Evolutionary conservation across 1,140 invertebrate species (phyloP).

Genomic region (Drosophila saltans): DNA sequence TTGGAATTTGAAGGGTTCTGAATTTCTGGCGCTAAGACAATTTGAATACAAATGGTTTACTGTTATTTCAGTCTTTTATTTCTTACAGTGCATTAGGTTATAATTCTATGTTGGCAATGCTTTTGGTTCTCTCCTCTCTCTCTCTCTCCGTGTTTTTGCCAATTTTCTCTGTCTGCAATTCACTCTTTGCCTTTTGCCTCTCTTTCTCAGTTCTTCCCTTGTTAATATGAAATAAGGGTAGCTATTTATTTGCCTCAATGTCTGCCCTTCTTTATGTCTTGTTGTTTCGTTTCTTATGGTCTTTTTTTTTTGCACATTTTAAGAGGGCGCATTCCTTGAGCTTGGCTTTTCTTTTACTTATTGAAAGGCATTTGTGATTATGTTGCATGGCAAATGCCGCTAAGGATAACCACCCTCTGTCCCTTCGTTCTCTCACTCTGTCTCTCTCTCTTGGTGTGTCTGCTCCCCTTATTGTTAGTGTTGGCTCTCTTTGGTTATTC

Average conservation of each 20-base stretch:
- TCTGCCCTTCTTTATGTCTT: neutral
- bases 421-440: conserved; percentile 16
- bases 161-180: neutral
- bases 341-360: conserved; percentile 13
- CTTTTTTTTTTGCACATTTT: conserved; percentile 3
- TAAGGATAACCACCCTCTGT: conserved; percentile 42
- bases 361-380: conserved; percentile 9
- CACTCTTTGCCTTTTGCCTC: neutral
- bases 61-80: neutral
- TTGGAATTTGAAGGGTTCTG: too few relatives aligned
- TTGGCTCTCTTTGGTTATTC: neutral
- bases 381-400: conserved; percentile 6
- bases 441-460: conserved; percentile 4
- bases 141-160: neutral
- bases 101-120: conserved; percentile 8
- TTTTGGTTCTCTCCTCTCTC: neutral
- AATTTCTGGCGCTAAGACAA: too few relatives aligned
- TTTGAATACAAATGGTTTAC: too few relatives aligned
- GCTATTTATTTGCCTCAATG: neutral
- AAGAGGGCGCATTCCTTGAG: conserved; percentile 18
- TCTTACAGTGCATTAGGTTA: neutral
- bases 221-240: conserved; percentile 9
- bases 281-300: too few relatives aligned
- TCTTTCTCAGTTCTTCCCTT: neutral
- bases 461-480: too few relatives aligned